These are phyloP conservation scores for Amblyopsis rosae DNA, from an alignment of 2,113 vertebrate genomes.

Conservation along the genomic window DNA sequence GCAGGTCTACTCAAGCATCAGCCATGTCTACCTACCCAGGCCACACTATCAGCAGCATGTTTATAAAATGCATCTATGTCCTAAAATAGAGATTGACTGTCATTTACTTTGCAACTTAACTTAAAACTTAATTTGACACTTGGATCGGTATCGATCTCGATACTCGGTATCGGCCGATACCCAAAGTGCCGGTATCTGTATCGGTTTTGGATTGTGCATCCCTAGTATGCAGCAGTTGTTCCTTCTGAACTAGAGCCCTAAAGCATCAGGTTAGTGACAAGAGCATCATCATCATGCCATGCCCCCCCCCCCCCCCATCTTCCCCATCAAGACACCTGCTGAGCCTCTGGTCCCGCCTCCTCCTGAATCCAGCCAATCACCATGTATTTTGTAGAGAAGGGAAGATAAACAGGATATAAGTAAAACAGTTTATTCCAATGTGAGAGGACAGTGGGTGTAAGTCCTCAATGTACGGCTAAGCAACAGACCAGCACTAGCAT, in stretches of 20 bases:
- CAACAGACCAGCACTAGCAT: background rate
- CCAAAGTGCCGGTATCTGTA: too few species aligned
- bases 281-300: conserved; percentile 9
- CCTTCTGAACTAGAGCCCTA: background rate
- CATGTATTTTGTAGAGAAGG: conserved; percentile 20
- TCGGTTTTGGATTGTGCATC: too few species aligned
- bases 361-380: conserved; percentile 51
- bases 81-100: too few species aligned
- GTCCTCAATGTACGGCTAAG: background rate
- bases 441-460: background rate
- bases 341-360: conserved; percentile 49
- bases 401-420: conserved; percentile 17
- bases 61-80: too few species aligned
- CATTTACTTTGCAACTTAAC: too few species aligned
- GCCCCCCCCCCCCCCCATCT: conserved; percentile 6
- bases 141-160: too few species aligned
- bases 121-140: too few species aligned
- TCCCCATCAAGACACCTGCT: conserved; percentile 59
- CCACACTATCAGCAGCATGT: too few species aligned
- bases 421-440: background rate
- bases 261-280: conserved; percentile 6
- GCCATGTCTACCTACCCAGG: too few species aligned
- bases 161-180: too few species aligned
- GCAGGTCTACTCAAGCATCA: too few species aligned
- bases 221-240: too few species aligned